Conservation (phyloP, 2,888 invertebrate genomes). For the Mechanitis messenoides region DNA sequence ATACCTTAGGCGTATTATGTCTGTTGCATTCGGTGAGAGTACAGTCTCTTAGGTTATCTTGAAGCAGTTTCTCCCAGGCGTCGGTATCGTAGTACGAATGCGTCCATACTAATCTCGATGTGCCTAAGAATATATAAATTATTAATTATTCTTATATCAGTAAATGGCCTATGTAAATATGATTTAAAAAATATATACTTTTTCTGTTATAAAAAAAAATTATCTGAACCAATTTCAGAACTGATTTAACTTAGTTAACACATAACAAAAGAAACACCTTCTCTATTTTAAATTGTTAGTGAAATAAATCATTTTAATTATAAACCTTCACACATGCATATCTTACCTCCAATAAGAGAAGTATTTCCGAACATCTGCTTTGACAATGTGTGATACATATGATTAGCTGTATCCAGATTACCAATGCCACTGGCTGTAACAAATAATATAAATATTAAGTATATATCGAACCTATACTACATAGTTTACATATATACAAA, state of each 20-base stretch:
- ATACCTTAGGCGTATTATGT: constrained; percentile 53
- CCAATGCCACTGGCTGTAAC: constrained; percentile 56
- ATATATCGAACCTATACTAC: not conserved
- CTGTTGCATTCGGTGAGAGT: constrained; percentile 76
- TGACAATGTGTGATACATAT: constrained; percentile 61
- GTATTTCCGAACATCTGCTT: constrained; percentile 70
- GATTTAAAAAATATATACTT: no score
- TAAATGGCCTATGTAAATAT: no score
- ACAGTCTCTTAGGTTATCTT: constrained; percentile 78
- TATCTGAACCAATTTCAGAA: no score
- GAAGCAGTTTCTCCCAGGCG: constrained; percentile 86
- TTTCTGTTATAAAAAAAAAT: no score
- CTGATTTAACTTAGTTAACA: not conserved
- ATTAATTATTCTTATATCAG: not conserved
- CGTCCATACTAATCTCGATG: constrained; percentile 86
- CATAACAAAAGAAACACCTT: not conserved
- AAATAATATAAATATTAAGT: not conserved
- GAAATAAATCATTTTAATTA: not conserved
- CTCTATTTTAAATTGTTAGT: no score
- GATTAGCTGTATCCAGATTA: constrained; percentile 55
- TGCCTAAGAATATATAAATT: constrained; percentile 66
- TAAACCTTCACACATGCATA: not conserved
- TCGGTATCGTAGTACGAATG: constrained; percentile 93
- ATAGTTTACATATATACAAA: no score
- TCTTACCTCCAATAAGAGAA: constrained; percentile 54